phyloP scores from a whole-genome alignment of 2,888 invertebrate genomes.

The Amaurobius ferox region DNA sequence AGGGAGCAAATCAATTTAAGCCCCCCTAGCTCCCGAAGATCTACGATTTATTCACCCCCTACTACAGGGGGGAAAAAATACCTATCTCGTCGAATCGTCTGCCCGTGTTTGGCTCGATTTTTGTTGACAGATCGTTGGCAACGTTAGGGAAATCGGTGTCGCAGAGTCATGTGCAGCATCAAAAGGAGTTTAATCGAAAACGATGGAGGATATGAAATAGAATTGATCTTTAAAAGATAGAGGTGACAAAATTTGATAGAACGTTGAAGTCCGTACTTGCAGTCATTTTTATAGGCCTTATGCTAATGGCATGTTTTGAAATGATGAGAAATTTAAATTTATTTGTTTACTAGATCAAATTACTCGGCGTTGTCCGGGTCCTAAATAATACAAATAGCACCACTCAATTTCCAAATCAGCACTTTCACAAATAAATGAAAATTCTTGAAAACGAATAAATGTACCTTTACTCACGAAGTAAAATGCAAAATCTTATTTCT shows the following conservation, averaged over 20 bases:
- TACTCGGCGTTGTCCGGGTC: too few relatives aligned
- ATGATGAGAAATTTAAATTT: too few relatives aligned
- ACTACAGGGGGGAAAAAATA: background rate
- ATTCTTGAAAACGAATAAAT: too few relatives aligned
- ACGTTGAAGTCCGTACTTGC: too few relatives aligned
- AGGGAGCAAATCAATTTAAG: slow-evolving; percentile 72
- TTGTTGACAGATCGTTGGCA: slow-evolving; percentile 32
- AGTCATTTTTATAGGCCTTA: too few relatives aligned
- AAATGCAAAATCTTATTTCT: too few relatives aligned
- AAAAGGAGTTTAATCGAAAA: slow-evolving; percentile 1
- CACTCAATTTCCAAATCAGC: too few relatives aligned
- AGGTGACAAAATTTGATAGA: background rate
- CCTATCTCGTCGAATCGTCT: slow-evolving; percentile 5
- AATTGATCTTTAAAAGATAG: background rate
- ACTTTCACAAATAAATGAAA: too few relatives aligned
- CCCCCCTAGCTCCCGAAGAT: background rate
- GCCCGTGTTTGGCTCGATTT: slow-evolving; percentile 1
- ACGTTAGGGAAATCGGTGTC: background rate
- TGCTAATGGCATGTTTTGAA: too few relatives aligned
- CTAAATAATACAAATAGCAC: too few relatives aligned
- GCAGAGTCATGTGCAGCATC: background rate
- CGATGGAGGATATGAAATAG: background rate
- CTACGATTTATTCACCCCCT: background rate
- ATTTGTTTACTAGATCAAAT: too few relatives aligned
- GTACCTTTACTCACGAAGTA: too few relatives aligned